Evolutionary conservation across 2,888 invertebrate species (phyloP).

Genomic region (Caenorhabditis angaria): DNA sequence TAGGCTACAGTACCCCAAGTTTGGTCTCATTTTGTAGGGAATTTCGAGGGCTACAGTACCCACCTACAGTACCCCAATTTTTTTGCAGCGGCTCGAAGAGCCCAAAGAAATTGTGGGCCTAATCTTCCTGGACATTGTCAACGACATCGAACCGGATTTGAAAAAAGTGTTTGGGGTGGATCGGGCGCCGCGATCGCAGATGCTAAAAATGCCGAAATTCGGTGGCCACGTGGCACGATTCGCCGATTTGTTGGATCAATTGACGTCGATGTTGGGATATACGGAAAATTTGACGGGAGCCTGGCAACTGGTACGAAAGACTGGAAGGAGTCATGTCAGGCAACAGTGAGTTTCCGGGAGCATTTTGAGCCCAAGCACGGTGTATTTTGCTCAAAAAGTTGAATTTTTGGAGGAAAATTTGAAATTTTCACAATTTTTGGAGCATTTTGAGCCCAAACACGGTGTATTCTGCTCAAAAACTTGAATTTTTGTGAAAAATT

Average conservation of each 20-base stretch:
- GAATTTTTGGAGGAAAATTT: too few species aligned
- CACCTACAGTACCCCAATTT: not conserved
- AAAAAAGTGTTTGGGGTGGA: conserved; percentile 71
- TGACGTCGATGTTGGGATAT: conserved; percentile 69
- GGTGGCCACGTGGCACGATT: conserved; percentile 69
- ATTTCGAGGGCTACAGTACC: not conserved
- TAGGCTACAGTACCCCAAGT: not conserved
- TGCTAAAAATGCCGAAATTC: conserved; percentile 71
- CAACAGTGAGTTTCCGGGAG: conserved; percentile 45
- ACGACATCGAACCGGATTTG: conserved; percentile 67
- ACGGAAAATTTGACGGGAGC: conserved; percentile 70
- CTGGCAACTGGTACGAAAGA: conserved; percentile 70
- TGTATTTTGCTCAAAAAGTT: too few species aligned
- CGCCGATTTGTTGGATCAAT: conserved; percentile 69
- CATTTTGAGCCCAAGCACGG: too few species aligned
- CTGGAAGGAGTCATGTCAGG: conserved; percentile 63
- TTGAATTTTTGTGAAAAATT: too few species aligned
- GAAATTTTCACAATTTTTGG: too few species aligned
- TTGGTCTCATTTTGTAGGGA: not conserved
- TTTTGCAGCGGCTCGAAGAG: conserved; percentile 63
- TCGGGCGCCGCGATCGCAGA: conserved; percentile 65
- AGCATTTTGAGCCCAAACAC: too few species aligned
- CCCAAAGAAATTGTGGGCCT: conserved; percentile 70
- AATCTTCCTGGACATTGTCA: conserved; percentile 69
- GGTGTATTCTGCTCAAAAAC: too few species aligned